These are phyloP conservation scores for Cavia aperea DNA, from an alignment of 2,113 vertebrate genomes.

Conservation along the genomic window DNA sequence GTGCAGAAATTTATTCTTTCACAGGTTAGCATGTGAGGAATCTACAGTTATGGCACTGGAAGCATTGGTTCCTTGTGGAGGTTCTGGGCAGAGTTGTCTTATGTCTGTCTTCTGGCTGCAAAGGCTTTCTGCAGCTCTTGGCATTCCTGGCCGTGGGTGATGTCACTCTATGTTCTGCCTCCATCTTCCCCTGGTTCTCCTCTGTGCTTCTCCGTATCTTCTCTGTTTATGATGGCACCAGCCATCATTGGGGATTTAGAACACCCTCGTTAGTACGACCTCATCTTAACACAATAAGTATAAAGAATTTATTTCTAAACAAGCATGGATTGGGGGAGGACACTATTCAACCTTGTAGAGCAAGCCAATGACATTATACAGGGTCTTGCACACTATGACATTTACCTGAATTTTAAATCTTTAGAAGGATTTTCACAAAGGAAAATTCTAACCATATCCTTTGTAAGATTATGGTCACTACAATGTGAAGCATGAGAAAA, in stretches of 20 bases:
- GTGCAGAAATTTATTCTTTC: neutral
- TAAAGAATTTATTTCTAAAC: neutral
- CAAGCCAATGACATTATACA: neutral
- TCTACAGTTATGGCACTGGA: neutral
- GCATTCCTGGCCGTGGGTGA: neutral
- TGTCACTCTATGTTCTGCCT: neutral
- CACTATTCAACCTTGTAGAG: neutral
- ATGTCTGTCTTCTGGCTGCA: neutral
- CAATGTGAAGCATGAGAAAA: neutral
- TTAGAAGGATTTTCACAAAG: neutral
- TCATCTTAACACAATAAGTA: neutral
- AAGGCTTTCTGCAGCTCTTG: accelerated
- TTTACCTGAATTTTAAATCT: neutral
- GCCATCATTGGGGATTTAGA: neutral
- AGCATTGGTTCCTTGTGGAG: neutral
- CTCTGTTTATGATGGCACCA: neutral
- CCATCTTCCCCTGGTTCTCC: neutral
- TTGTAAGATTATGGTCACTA: neutral
- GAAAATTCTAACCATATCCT: neutral
- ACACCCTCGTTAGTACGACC: neutral
- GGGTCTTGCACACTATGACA: neutral
- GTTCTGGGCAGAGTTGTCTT: too few relatives aligned
- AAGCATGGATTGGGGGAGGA: neutral
- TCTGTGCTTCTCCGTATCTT: neutral
- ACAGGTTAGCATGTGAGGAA: neutral